Evolutionary conservation across 2,888 invertebrate species (phyloP), one percentile per base, ranked within the genome.

Genomic region (Scrobipalpa costella): DNA sequence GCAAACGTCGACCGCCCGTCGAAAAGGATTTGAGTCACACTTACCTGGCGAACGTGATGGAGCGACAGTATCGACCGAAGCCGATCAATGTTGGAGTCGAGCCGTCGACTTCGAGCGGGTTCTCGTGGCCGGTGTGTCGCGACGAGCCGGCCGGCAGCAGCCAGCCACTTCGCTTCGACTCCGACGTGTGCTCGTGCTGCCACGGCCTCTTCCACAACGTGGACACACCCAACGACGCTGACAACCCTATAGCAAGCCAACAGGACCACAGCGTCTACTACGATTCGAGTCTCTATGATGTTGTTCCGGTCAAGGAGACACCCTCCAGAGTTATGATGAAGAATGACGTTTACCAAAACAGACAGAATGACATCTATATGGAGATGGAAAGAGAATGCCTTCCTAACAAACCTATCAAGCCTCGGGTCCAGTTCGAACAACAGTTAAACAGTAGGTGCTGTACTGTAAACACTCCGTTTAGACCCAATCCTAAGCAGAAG

Each of bases 291-390:
- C 73, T 81, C 38, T 88, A 88, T 57, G 90, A 90, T 67, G 67
- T 88, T 17, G 68, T 85, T 19, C 90, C 90, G 1, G 89, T 90
- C 1, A 89, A 79, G 70, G 89, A 90, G 68, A 80, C 77, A 34
- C 59, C 80, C 1, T 17, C 68, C 5, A 80, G 77, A 69, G 63
- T 27, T 2, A 55, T 55, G 33, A 55, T 64, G 17, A 71, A 69
- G 62, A 79, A 76, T 60, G 69, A 76, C 60, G 68, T 34, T 8
- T 55, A 55, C 34, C 55, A 55, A 34, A 5, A 52, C 69, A 0
- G 73, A 74, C 17, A 63, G 40, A 19, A 44, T 64, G 55, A 55
- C 27, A 7, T 34, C 7, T n/a, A 33, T 34, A 15, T 55, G 11
- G 33, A 55, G 8, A 33, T 55, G 34, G 55, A 34, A 33, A n/a